These are phyloP conservation scores for Elaeidobius kamerunicus DNA, from an alignment of 2,888 invertebrate genomes.

Conservation along the genomic window DNA sequence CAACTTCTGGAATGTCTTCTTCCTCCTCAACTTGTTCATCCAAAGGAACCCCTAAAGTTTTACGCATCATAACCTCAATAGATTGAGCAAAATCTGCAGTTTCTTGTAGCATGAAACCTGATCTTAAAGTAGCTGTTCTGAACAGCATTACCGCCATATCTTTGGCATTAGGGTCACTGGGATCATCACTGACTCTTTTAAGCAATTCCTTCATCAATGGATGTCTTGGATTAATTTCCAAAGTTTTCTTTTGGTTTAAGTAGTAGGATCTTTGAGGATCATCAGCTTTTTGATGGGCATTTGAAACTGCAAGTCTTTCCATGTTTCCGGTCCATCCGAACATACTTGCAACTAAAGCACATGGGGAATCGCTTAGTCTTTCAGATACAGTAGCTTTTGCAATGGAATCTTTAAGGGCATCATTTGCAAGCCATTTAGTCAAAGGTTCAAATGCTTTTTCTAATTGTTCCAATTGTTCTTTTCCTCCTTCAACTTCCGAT, in stretches of 20 bases:
- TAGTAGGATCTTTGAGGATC: slow-evolving; percentile 89
- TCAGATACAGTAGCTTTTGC: slow-evolving; percentile 83
- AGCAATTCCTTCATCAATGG: slow-evolving; percentile 91
- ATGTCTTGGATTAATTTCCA: slow-evolving; percentile 97
- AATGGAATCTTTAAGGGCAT: slow-evolving; percentile 73
- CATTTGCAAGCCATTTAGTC: slow-evolving; percentile 82
- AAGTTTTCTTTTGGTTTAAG: slow-evolving; percentile 89
- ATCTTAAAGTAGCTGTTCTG: slow-evolving; percentile 87
- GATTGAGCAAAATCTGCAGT: slow-evolving; percentile 84
- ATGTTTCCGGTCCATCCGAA: slow-evolving; percentile 99
- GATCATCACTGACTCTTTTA: slow-evolving; percentile 73
- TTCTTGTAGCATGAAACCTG: slow-evolving; percentile 90
- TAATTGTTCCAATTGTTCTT: slow-evolving; percentile 73
- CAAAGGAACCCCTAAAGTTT: slow-evolving; percentile 71
- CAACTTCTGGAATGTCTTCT: slow-evolving; percentile 49
- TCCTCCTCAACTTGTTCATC: slow-evolving; percentile 61
- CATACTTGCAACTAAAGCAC: slow-evolving; percentile 92
- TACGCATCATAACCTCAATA: slow-evolving; percentile 87
- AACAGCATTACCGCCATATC: slow-evolving; percentile 87
- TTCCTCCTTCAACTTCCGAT: slow-evolving; percentile 66
- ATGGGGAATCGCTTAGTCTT: slow-evolving; percentile 86
- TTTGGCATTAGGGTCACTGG: slow-evolving; percentile 73
- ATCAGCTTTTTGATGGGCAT: slow-evolving; percentile 94
- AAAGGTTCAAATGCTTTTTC: slow-evolving; percentile 84
- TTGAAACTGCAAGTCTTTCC: slow-evolving; percentile 92